Conservation (phyloP, 2,888 invertebrate genomes). For the Oegoconia quadripuncta region DNA sequence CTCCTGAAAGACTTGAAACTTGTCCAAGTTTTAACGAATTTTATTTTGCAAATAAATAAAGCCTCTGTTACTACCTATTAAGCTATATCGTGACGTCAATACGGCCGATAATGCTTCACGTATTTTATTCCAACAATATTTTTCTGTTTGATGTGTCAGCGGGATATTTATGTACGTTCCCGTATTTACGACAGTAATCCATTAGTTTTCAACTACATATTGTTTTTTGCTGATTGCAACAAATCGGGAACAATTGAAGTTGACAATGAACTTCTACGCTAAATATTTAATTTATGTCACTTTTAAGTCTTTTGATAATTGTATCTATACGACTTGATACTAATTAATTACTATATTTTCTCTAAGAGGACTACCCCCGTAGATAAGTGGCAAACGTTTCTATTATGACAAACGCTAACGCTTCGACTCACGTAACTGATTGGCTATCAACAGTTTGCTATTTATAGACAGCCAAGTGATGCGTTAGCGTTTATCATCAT, state of each 20-base stretch:
- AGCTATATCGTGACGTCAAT: conserved; percentile 39
- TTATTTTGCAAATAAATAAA: conserved; percentile 57
- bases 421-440: too few relatives aligned
- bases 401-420: too few relatives aligned
- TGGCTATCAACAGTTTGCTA: too few relatives aligned
- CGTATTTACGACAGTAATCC: conserved; percentile 44
- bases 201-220: conserved; percentile 40
- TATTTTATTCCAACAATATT: conserved; percentile 43
- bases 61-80: conserved; percentile 27
- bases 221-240: conserved; percentile 28
- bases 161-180: conserved; percentile 39
- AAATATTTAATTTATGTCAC: too few relatives aligned
- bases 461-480: too few relatives aligned
- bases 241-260: background rate
- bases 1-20: conserved; percentile 46
- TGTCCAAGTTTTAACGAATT: conserved; percentile 67
- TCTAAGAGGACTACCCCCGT: too few relatives aligned
- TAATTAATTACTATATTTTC: too few relatives aligned
- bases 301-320: too few relatives aligned
- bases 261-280: too few relatives aligned
- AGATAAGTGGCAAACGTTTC: too few relatives aligned
- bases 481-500: too few relatives aligned
- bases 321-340: too few relatives aligned
- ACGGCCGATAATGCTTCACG: conserved; percentile 34
- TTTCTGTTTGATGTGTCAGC: conserved; percentile 39